Evolutionary conservation across 2,888 invertebrate species (phyloP).

Genomic region (Andrena trimmerana): DNA sequence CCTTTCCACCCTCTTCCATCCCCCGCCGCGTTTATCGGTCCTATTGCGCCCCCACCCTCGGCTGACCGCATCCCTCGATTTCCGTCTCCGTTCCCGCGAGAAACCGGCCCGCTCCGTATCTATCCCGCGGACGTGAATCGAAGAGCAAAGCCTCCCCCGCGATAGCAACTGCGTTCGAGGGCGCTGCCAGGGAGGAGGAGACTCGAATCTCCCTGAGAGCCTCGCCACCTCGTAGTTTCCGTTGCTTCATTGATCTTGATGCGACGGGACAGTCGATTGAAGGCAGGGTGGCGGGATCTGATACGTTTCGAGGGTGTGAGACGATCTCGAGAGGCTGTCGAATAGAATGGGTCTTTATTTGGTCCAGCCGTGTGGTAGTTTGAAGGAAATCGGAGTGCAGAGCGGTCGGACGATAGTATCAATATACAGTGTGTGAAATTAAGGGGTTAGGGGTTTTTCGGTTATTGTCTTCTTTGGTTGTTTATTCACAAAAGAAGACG

Average conservation of each 20-base stretch:
- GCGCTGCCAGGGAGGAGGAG: not conserved
- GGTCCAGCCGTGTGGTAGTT: not conserved
- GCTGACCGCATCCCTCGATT: slow-evolving; percentile 55
- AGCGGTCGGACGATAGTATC: not conserved
- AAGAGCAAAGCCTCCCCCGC: slow-evolving; percentile 10
- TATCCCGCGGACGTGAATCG: slow-evolving; percentile 39
- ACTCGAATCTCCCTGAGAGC: slow-evolving; percentile 49
- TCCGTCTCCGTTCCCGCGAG: slow-evolving; percentile 58
- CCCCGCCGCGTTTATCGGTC: slow-evolving; percentile 35
- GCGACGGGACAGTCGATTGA: slow-evolving; percentile 31
- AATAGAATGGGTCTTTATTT: slow-evolving; percentile 4
- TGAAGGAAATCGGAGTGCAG: not conserved
- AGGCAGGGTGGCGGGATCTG: slow-evolving; percentile 22
- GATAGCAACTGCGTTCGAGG: slow-evolving; percentile 13
- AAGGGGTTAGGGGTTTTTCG: too few relatives aligned
- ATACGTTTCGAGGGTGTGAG: slow-evolving; percentile 9
- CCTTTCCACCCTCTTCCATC: not conserved
- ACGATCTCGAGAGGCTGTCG: not conserved
- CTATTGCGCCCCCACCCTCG: slow-evolving; percentile 11
- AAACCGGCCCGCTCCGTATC: slow-evolving; percentile 49
- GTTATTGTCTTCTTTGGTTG: too few relatives aligned
- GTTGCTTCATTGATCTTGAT: slow-evolving; percentile 68
- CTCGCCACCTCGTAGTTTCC: slow-evolving; percentile 56
- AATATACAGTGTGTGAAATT: too few relatives aligned
- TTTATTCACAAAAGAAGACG: too few relatives aligned